Evolutionary conservation across 2,113 vertebrate genomes (phyloP).

Genomic region (Fregata magnificens): DNA sequence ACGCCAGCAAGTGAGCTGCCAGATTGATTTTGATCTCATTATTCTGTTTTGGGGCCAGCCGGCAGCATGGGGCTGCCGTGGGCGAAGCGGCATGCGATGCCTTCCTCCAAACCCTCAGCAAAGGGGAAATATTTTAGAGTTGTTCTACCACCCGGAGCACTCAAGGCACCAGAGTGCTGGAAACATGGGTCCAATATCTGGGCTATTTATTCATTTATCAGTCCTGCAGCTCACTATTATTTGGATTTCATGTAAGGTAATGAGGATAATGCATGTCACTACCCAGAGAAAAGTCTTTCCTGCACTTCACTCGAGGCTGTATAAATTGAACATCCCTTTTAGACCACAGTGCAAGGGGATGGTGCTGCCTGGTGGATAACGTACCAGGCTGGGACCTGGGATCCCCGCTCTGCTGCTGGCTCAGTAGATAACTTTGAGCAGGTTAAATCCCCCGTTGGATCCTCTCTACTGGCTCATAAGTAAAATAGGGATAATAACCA

Average conservation of each 20-base stretch:
- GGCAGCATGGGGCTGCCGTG: background rate
- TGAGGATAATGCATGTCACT: background rate
- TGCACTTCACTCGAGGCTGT: background rate
- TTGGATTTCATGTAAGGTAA: background rate
- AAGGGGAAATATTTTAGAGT: background rate
- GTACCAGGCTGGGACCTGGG: background rate
- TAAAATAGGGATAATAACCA: background rate
- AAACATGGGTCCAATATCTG: fast-evolving
- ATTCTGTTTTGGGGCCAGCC: background rate
- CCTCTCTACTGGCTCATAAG: background rate
- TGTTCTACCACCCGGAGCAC: background rate
- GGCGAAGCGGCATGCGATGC: fast-evolving
- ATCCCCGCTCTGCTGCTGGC: background rate
- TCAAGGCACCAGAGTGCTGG: background rate
- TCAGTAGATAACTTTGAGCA: background rate
- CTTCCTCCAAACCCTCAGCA: background rate
- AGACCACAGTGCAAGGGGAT: background rate
- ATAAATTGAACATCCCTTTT: background rate
- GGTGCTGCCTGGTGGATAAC: background rate
- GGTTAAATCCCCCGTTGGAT: fast-evolving
- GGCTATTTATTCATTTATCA: background rate
- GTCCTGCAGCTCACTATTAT: background rate
- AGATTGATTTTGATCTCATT: conserved; percentile 57
- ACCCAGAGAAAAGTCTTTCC: background rate
- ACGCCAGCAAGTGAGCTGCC: conserved; percentile 1